Evolutionary conservation across 2,113 vertebrate genomes (phyloP).

Genomic region (Oncorhynchus masou): DNA sequence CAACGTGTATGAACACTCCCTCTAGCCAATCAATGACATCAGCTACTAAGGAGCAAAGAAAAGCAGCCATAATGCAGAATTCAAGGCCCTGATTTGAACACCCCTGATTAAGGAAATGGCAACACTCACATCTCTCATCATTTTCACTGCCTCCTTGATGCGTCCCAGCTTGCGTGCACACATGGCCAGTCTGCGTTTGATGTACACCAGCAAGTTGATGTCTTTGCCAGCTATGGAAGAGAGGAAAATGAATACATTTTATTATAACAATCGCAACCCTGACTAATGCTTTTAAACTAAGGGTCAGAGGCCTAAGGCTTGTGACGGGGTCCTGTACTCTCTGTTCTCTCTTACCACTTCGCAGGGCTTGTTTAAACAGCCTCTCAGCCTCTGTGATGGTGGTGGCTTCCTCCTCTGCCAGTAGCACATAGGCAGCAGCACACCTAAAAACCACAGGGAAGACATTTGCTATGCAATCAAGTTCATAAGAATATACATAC

Average conservation of each 20-base stretch:
- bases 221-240: conserved; percentile 85
- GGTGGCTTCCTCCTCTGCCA: conserved; percentile 96
- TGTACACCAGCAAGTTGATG: conserved; percentile 94
- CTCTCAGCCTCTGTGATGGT: conserved; percentile 96
- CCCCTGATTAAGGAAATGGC: too few species aligned
- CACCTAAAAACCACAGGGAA: conserved; percentile 75
- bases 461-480: not conserved
- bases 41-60: too few species aligned
- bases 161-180: conserved; percentile 95
- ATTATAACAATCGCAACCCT: too few species aligned
- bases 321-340: too few species aligned
- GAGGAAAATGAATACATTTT: not conserved
- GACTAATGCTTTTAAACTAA: not conserved
- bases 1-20: too few species aligned
- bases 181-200: conserved; percentile 96
- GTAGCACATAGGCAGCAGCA: conserved; percentile 92
- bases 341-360: conserved; percentile 78
- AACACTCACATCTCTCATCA: conserved; percentile 93
- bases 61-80: not conserved
- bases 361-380: conserved; percentile 94
- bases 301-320: not conserved
- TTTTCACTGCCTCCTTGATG: conserved; percentile 96
- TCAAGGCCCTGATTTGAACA: not conserved
- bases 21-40: too few species aligned
- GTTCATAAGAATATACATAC: not conserved